Percentiles rank a stretch among this genome's conserved stretches.
phyloP scores from a whole-genome alignment of 1,140 invertebrate genomes.

The Heliconius himera region DNA sequence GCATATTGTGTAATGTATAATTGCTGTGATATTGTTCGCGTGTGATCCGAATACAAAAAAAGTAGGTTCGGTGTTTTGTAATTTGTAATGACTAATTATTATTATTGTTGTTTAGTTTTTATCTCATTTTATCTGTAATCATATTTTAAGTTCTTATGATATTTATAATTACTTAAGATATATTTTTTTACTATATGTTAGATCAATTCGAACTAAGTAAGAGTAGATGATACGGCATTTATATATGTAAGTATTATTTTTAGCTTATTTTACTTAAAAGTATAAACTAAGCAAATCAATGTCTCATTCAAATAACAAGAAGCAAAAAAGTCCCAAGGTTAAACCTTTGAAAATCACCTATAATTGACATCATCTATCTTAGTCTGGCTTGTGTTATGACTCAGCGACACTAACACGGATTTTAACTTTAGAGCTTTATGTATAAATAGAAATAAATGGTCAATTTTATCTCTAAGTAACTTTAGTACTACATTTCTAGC shows the following conservation, averaged over 20 bases:
- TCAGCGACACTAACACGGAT: background rate
- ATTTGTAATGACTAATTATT: constrained; percentile 30
- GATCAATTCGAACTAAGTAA: too few relatives aligned
- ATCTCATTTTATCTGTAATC: background rate
- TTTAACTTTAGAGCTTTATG: background rate
- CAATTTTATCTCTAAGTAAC: background rate
- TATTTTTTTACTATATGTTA: background rate
- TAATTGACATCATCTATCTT: constrained; percentile 5
- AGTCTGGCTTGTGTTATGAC: background rate
- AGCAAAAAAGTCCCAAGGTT: background rate
- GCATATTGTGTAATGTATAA: constrained; percentile 62
- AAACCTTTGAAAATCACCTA: background rate
- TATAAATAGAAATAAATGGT: background rate
- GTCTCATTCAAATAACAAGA: background rate
- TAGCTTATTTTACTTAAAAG: background rate
- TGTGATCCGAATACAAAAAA: constrained; percentile 40
- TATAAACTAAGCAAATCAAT: background rate
- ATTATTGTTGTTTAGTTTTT: background rate
- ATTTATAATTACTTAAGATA: background rate
- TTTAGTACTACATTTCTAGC: too few relatives aligned
- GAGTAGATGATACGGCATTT: too few relatives aligned
- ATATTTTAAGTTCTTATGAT: background rate
- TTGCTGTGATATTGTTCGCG: constrained; percentile 47
- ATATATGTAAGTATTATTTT: too few relatives aligned
- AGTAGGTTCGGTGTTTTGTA: constrained; percentile 29